These are phyloP conservation scores for Drosophila mauritiana DNA, from an alignment of 1,140 invertebrate species.

Conservation along the genomic window DNA sequence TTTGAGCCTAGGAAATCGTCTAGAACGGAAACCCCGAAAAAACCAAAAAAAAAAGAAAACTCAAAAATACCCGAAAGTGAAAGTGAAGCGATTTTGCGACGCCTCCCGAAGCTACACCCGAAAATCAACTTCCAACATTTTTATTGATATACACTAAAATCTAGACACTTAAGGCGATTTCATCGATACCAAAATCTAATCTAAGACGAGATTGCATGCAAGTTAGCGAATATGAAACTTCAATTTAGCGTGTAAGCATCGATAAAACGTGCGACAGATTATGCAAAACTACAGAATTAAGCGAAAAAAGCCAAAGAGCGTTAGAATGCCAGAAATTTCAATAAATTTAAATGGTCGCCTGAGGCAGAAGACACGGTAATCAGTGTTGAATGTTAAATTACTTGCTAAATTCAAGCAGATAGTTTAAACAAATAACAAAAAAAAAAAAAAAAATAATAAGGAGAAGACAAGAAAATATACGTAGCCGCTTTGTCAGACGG, in stretches of 20 bases:
- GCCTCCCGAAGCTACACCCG: conserved; percentile 19
- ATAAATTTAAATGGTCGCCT: conserved; percentile 8
- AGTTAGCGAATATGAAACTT: conserved; percentile 46
- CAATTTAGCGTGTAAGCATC: conserved; percentile 32
- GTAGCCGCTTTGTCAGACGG: conserved; percentile 73
- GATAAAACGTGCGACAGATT: conserved; percentile 24
- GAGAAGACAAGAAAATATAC: conserved; percentile 44
- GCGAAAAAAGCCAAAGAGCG: conserved; percentile 26
- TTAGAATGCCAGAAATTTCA: conserved; percentile 1
- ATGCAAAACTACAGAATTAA: conserved; percentile 13
- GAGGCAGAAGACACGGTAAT: conserved; percentile 43
- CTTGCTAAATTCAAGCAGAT: conserved; percentile 22
- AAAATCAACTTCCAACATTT: conserved; percentile 70
- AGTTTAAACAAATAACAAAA: background rate
- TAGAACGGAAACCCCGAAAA: background rate
- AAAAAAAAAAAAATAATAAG: background rate
- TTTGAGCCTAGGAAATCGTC: conserved; percentile 1
- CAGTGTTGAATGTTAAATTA: conserved; percentile 21
- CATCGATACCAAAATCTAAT: conserved; percentile 48
- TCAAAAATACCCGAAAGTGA: conserved; percentile 1
- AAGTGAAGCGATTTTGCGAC: conserved; percentile 15
- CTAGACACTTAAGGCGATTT: conserved; percentile 47
- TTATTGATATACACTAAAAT: conserved; percentile 56
- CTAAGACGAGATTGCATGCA: conserved; percentile 41
- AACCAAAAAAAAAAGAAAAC: no score